Percentiles rank a stretch among this genome's conserved stretches.
Conservation (phyloP, 2,113 vertebrate species). For the Arenaria interpres region DNA sequence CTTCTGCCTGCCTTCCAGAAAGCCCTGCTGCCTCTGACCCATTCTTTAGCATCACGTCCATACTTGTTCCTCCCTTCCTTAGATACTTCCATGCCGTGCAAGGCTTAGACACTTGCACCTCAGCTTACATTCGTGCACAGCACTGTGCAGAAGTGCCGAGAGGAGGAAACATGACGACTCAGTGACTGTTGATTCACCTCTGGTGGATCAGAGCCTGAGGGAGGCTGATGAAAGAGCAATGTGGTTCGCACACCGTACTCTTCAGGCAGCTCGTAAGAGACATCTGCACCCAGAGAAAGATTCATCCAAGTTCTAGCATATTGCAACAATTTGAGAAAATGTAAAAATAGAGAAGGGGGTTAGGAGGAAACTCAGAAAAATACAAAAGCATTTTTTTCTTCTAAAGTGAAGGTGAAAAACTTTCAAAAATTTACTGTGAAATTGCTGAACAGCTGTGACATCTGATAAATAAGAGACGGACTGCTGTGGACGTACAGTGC, state of each 20-base stretch:
- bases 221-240: background rate
- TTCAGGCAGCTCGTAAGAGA: background rate
- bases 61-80: background rate
- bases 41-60: accelerated
- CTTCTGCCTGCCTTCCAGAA: background rate
- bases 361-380: background rate
- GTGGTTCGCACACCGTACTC: background rate
- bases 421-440: background rate
- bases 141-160: background rate
- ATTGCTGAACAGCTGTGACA: background rate
- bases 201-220: background rate
- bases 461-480: background rate
- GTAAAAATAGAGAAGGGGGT: background rate
- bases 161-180: background rate
- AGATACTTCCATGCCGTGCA: accelerated
- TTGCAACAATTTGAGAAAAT: background rate
- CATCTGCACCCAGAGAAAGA: background rate
- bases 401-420: background rate
- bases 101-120: background rate
- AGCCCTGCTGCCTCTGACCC: accelerated
- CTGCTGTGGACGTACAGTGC: background rate
- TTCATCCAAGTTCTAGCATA: background rate
- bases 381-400: background rate
- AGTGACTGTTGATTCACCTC: background rate
- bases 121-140: background rate